phyloP scores from a whole-genome alignment of 2,888 invertebrate species.

The Troides oblongomaculatus region DNA sequence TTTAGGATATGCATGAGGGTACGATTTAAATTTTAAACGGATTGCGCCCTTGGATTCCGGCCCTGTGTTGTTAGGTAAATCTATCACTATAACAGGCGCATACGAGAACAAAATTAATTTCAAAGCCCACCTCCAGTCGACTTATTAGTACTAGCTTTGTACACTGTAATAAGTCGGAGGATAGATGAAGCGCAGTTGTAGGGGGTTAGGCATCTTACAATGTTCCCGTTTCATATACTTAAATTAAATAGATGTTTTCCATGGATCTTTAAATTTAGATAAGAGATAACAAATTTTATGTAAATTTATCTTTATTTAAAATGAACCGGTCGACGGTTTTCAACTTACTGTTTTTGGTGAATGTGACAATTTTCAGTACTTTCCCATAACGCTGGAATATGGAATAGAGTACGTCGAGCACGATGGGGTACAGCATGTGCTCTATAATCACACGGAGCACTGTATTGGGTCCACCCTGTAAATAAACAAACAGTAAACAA shows the following conservation, averaged over 20 bases:
- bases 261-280: too few species aligned
- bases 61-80: conserved; percentile 71
- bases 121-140: conserved; percentile 55
- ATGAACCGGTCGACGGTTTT: not conserved
- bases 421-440: conserved; percentile 98
- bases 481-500: conserved; percentile 9
- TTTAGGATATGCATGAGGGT: conserved; percentile 80
- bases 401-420: conserved; percentile 97
- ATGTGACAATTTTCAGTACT: conserved; percentile 99
- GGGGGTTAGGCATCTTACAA: conserved; percentile 46
- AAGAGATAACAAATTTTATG: too few species aligned
- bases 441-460: conserved; percentile 99
- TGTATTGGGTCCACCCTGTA: conserved; percentile 93
- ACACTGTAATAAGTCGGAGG: conserved; percentile 51
- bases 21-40: conserved; percentile 80
- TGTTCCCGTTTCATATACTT: not conserved
- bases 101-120: conserved; percentile 52
- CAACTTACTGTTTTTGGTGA: conserved; percentile 99
- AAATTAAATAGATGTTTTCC: not conserved
- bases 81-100: conserved; percentile 62
- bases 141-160: conserved; percentile 67
- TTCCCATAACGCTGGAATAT: conserved; percentile 99
- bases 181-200: conserved; percentile 52
- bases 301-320: too few species aligned
- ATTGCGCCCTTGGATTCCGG: conserved; percentile 77